Evolutionary conservation across 1,140 invertebrate genomes (phyloP).

Genomic region (Apis florea): DNA sequence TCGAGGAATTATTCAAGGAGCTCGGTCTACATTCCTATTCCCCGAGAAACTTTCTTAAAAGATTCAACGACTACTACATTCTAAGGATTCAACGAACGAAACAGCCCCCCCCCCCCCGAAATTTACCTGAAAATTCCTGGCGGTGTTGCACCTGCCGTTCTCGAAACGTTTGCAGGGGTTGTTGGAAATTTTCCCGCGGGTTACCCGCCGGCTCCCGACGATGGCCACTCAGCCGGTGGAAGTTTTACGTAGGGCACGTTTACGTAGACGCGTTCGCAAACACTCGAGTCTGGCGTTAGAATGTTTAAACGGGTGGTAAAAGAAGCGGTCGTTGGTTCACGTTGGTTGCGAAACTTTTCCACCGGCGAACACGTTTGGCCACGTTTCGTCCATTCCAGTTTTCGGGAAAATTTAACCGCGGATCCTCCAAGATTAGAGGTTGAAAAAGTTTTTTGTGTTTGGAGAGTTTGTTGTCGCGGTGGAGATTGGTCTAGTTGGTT

Average conservation of each 20-base stretch:
- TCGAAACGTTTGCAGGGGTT: background rate
- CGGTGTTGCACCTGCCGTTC: background rate
- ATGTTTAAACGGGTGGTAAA: slow-evolving; percentile 31
- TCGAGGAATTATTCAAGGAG: background rate
- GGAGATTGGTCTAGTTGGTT: no score
- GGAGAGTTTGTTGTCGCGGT: background rate
- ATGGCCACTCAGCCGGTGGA: background rate
- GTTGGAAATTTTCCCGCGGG: slow-evolving; percentile 6
- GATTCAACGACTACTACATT: background rate
- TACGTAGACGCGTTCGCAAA: slow-evolving; percentile 41
- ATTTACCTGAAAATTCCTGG: background rate
- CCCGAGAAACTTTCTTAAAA: background rate
- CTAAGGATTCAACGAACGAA: background rate
- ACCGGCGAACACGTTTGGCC: no score
- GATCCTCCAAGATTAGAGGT: background rate
- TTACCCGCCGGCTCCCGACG: background rate
- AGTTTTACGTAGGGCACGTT: slow-evolving; percentile 29
- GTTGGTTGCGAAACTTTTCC: background rate
- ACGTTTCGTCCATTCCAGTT: slow-evolving; percentile 6
- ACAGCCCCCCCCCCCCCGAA: no score
- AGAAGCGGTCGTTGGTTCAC: no score
- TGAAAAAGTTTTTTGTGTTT: no score
- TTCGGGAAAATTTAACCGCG: background rate
- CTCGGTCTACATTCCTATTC: no score
- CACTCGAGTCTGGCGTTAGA: slow-evolving; percentile 17